These are phyloP conservation scores for Polydrusus tereticollis DNA, from an alignment of 2,888 invertebrate genomes.

Conservation along the genomic window DNA sequence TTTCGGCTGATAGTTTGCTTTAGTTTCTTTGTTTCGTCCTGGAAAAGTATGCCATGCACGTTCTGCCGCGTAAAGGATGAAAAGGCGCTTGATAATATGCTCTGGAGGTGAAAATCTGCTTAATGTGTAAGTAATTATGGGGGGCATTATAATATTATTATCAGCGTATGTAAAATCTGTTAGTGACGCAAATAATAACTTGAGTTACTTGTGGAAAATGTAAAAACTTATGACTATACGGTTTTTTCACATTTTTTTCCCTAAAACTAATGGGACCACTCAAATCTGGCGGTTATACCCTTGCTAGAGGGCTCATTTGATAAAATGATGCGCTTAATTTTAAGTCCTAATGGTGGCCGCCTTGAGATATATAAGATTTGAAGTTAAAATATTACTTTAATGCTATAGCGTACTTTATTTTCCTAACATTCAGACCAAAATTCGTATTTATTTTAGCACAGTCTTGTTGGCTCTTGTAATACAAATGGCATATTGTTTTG, in stretches of 20 bases:
- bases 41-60: neutral
- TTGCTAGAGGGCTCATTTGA: slow-evolving; percentile 19
- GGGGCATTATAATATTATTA: too few relatives aligned
- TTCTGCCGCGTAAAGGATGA: neutral
- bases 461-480: too few relatives aligned
- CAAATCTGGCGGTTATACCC: slow-evolving; percentile 23
- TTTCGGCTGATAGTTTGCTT: neutral
- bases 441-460: too few relatives aligned
- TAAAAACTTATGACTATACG: too few relatives aligned
- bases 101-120: neutral
- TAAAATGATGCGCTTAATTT: slow-evolving; percentile 18
- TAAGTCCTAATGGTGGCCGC: neutral
- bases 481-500: too few relatives aligned
- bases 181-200: too few relatives aligned
- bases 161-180: too few relatives aligned
- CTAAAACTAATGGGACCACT: neutral
- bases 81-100: neutral
- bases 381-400: slow-evolving; percentile 8
- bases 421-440: too few relatives aligned
- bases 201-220: too few relatives aligned
- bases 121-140: too few relatives aligned
- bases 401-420: too few relatives aligned
- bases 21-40: slow-evolving; percentile 3
- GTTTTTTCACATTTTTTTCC: neutral
- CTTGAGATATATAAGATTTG: slow-evolving; percentile 15